Percentiles rank a stretch among this genome's conserved stretches.
Evolutionary conservation across 2,113 vertebrate species (phyloP).

Genomic region (Formicarius rufipectus): DNA sequence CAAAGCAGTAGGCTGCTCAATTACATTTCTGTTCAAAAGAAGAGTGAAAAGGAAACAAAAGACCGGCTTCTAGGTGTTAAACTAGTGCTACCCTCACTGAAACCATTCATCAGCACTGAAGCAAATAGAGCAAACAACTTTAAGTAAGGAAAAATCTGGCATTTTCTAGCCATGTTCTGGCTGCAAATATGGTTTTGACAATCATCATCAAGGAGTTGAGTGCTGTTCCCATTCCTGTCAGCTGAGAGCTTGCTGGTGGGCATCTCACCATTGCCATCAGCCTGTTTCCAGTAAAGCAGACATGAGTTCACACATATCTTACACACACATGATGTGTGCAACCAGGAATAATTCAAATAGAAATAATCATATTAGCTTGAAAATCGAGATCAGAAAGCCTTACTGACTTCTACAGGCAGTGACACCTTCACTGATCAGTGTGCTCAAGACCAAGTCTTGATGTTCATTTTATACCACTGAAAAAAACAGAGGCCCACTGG

Average conservation of each 20-base stretch:
- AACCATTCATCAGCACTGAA: background rate
- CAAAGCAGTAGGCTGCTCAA: background rate
- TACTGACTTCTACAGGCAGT: background rate
- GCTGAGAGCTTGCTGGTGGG: background rate
- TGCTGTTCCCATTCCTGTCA: background rate
- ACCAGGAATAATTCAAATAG: background rate
- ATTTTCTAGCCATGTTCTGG: background rate
- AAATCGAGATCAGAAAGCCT: background rate
- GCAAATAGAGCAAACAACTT: background rate
- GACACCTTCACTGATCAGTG: background rate
- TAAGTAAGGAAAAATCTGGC: background rate
- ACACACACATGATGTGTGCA: accelerated
- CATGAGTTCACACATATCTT: background rate
- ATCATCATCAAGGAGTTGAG: background rate
- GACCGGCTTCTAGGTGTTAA: background rate
- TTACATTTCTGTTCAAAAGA: background rate
- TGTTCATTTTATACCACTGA: background rate
- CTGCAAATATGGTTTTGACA: background rate
- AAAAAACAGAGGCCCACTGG: background rate
- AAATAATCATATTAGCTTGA: background rate
- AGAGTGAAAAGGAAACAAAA: background rate
- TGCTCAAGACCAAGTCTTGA: background rate
- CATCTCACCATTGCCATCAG: background rate
- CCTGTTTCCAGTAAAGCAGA: background rate
- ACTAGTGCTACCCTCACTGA: background rate